Evolutionary conservation across 2,113 vertebrate genomes (phyloP).

Genomic region (Callipepla californica): DNA sequence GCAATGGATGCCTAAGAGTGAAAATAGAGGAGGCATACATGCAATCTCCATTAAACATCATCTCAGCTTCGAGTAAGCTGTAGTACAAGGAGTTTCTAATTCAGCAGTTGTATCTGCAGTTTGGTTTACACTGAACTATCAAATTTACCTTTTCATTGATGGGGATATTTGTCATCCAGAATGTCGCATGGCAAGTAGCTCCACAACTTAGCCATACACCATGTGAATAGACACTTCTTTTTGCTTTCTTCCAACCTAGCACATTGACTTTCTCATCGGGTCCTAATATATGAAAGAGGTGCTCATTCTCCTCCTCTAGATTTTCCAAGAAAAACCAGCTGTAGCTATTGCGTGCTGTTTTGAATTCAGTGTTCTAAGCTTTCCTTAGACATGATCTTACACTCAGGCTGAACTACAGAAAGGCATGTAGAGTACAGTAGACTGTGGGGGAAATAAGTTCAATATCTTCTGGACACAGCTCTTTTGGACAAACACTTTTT

Average conservation of each 20-base stretch:
- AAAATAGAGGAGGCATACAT: not conserved
- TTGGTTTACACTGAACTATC: not conserved
- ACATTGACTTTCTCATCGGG: not conserved
- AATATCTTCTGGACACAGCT: not conserved
- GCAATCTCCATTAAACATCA: not conserved
- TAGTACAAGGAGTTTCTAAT: not conserved
- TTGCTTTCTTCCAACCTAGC: not conserved
- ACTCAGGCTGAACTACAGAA: not conserved
- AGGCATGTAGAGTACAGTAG: not conserved
- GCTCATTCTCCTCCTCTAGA: not conserved
- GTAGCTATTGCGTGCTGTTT: not conserved
- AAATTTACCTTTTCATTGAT: not conserved
- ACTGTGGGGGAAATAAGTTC: not conserved
- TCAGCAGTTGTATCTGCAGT: not conserved
- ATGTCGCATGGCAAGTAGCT: not conserved
- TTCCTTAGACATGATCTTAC: not conserved
- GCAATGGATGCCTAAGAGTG: not conserved
- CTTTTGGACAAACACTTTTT: not conserved
- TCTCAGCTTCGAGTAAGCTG: not conserved
- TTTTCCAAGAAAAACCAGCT: not conserved
- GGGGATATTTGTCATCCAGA: not conserved
- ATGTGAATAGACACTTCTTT: not conserved
- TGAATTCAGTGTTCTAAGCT: not conserved
- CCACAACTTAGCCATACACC: accelerated
- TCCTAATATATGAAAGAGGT: not conserved